These are phyloP conservation scores for Lithophane ornitopus DNA, from an alignment of 2,888 invertebrate species.

Conservation along the genomic window DNA sequence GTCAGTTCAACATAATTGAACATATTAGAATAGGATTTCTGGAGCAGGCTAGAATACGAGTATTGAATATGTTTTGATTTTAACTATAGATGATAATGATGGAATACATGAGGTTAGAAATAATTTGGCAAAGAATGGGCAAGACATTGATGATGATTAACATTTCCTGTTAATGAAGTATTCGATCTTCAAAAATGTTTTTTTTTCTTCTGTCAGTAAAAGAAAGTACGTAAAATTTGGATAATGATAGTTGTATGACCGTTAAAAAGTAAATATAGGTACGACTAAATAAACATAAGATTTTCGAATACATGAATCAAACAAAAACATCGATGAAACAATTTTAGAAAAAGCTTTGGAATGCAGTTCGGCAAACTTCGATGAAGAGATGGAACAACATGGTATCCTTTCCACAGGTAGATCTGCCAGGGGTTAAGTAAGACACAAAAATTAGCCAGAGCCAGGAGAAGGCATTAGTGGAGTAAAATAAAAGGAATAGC, in stretches of 20 bases:
- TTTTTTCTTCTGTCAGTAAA: too few species aligned
- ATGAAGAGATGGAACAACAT: neutral
- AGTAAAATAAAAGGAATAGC: constrained; percentile 49
- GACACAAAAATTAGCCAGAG: constrained; percentile 22
- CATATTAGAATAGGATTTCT: constrained; percentile 68
- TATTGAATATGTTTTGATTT: neutral
- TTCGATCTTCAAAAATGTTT: neutral
- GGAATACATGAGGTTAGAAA: neutral
- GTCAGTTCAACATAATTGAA: constrained; percentile 76
- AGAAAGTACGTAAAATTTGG: too few species aligned
- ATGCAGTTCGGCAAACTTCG: neutral
- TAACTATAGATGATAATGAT: neutral
- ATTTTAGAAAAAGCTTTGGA: neutral
- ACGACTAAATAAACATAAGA: neutral
- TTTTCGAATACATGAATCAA: neutral
- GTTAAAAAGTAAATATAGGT: constrained; percentile 24
- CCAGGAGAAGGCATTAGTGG: constrained; percentile 21
- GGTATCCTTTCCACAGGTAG: constrained; percentile 4
- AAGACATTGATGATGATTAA: constrained; percentile 5
- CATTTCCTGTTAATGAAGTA: neutral
- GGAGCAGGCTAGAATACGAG: constrained; percentile 2
- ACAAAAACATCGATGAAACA: neutral
- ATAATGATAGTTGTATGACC: neutral
- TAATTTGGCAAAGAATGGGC: neutral
- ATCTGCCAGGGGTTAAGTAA: constrained; percentile 8